phyloP scores from a whole-genome alignment of 2,797 vertebrate species.

The Neopelma chrysocephalum region DNA sequence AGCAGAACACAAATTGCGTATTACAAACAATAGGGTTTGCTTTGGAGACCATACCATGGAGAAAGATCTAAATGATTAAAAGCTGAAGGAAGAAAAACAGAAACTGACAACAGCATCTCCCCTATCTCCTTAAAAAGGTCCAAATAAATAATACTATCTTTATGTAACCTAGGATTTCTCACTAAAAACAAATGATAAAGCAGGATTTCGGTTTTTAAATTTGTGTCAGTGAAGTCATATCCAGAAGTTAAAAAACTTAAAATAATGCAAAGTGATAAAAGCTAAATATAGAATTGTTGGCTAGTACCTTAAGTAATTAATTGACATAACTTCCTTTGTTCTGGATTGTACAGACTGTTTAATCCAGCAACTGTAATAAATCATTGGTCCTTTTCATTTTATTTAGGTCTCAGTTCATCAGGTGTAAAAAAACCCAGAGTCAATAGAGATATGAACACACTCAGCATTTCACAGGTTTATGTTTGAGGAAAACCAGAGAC shows the following conservation, averaged over 20 bases:
- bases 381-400: background rate
- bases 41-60: background rate
- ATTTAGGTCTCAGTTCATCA: background rate
- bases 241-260: background rate
- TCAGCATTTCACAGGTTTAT: background rate
- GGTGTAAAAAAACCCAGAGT: background rate
- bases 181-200: background rate
- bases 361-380: background rate
- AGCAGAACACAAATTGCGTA: background rate
- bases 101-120: background rate
- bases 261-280: background rate
- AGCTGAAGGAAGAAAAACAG: background rate
- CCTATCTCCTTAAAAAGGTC: background rate
- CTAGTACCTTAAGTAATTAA: background rate
- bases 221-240: background rate
- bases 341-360: background rate
- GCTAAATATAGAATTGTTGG: background rate
- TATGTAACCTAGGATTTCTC: background rate
- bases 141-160: background rate
- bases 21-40: background rate
- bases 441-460: background rate
- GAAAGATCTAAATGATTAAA: background rate
- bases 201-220: background rate
- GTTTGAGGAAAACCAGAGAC: background rate
- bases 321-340: background rate